These are phyloP conservation scores for Helostoma temminkii DNA, from an alignment of 2,797 vertebrate genomes.

Conservation along the genomic window DNA sequence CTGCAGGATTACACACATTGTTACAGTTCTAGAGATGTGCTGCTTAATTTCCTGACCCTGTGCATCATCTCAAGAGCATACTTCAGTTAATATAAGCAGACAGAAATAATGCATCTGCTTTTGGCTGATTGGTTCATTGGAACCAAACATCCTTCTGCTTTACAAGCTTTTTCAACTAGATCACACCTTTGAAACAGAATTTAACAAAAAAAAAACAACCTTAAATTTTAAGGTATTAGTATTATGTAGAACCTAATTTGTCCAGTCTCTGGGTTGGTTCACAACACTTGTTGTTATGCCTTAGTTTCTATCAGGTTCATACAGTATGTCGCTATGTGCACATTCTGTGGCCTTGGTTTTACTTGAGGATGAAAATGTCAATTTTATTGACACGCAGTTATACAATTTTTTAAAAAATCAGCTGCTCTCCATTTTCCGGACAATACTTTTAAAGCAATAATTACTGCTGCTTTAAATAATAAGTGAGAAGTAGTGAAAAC, in stretches of 20 bases:
- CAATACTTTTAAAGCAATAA: slow-evolving; percentile 3
- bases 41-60: neutral
- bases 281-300: too few relatives aligned
- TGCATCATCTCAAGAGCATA: neutral
- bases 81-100: slow-evolving; percentile 1
- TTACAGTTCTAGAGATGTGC: neutral
- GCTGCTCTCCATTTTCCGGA: neutral
- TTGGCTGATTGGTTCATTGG: too few relatives aligned
- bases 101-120: neutral
- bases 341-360: neutral
- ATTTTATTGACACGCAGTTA: neutral
- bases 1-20: neutral
- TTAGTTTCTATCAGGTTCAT: too few relatives aligned
- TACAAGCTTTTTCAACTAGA: neutral
- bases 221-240: too few relatives aligned
- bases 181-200: too few relatives aligned
- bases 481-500: neutral
- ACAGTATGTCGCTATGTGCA: too few relatives aligned
- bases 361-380: neutral
- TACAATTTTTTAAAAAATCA: slow-evolving; percentile 3
- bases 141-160: neutral
- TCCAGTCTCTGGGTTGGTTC: too few relatives aligned
- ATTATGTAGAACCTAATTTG: too few relatives aligned
- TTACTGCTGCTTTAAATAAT: slow-evolving; percentile 4
- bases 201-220: too few relatives aligned